Evolutionary conservation across 1,140 invertebrate genomes (phyloP).

Genomic region (Drosophila parvula): DNA sequence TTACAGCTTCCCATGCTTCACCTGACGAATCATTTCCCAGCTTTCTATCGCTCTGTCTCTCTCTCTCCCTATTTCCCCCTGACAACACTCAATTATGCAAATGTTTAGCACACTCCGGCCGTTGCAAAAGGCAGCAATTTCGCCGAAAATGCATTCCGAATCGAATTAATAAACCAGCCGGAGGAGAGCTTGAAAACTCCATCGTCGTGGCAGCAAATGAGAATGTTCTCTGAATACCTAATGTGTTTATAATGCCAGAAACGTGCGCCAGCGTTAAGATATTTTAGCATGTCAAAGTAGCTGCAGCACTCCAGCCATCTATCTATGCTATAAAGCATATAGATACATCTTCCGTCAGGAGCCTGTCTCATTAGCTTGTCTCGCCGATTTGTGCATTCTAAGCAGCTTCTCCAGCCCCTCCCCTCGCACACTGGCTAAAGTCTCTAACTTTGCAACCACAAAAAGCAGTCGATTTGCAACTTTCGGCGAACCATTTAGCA

Average conservation of each 20-base stretch:
- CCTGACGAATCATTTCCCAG: slow-evolving; percentile 30
- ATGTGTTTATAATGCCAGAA: slow-evolving; percentile 74
- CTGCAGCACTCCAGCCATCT: background rate
- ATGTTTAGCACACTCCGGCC: slow-evolving; percentile 45
- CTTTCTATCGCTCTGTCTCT: background rate
- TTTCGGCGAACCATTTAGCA: slow-evolving; percentile 12
- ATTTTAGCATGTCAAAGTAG: slow-evolving; percentile 65
- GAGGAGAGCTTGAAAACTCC: slow-evolving; percentile 3
- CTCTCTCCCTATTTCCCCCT: slow-evolving; percentile 9
- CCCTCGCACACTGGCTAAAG: slow-evolving; percentile 20
- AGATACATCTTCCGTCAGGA: slow-evolving; percentile 59
- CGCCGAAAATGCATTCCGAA: slow-evolving; percentile 69
- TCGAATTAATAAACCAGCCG: slow-evolving; percentile 67
- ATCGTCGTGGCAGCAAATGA: slow-evolving; percentile 38
- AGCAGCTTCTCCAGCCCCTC: slow-evolving; percentile 50
- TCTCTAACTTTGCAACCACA: slow-evolving; percentile 7
- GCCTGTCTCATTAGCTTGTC: slow-evolving; percentile 68
- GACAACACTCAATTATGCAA: slow-evolving; percentile 63
- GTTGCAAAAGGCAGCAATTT: slow-evolving; percentile 62
- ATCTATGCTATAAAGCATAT: slow-evolving; percentile 27
- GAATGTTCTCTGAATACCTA: slow-evolving; percentile 72
- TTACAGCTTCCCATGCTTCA: slow-evolving; percentile 29
- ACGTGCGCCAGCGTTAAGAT: slow-evolving; percentile 62
- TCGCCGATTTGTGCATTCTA: slow-evolving; percentile 64
- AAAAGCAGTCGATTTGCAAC: slow-evolving; percentile 20